Base-by-base conservation (phyloP, 2,888 invertebrate species). In the Andrena bucephala region DNA sequence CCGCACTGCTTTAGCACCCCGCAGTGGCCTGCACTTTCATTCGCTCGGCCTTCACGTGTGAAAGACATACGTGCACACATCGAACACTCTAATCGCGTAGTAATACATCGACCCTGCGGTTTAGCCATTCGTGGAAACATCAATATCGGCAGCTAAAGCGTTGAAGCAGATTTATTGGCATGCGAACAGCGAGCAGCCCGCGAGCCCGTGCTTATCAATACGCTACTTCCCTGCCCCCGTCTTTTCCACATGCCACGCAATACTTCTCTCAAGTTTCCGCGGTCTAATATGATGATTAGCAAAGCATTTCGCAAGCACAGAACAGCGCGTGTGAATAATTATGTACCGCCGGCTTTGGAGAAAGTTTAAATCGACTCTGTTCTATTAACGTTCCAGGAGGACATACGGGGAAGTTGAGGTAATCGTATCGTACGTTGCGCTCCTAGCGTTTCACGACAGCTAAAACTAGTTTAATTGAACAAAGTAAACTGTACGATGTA, bases 51-150 rank as follows among this genome's bases (percentile, higher is more conserved):
- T 84, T 77, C 81, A 63, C 72, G 69, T 60, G 68, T 71, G 66
- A 63, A 73, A 77, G 78, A 75, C 63, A 65, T 48, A 59, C 27
- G 50, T 50, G 20, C 20, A 48, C 42, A 69, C 29, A 27, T 24
- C 60, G 77, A 67, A 65, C 65, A 71, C 79, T 77, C 82, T 87
- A 87, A 87, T 86, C 87, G 68, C 77, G 70, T 52, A 68, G 83
- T 86, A 87, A 87, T 87, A 83, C 85, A 88, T 88, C 83, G 85
- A 83, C 72, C 70, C 76, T 68, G 87, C 63, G 86, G 88, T 87
- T 82, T 83, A 81, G 83, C 85, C 87, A 85, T 87, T 88, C 85
- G 74, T 76, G 74, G 80, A 85, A 86, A 83, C 80, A 83, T 88
- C 88, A 88, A 87, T 88, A 88, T 85, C 79, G 70, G 73, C 82